Base-by-base conservation (phyloP, 2,797 vertebrate species). In the Etheostoma nigrum region DNA sequence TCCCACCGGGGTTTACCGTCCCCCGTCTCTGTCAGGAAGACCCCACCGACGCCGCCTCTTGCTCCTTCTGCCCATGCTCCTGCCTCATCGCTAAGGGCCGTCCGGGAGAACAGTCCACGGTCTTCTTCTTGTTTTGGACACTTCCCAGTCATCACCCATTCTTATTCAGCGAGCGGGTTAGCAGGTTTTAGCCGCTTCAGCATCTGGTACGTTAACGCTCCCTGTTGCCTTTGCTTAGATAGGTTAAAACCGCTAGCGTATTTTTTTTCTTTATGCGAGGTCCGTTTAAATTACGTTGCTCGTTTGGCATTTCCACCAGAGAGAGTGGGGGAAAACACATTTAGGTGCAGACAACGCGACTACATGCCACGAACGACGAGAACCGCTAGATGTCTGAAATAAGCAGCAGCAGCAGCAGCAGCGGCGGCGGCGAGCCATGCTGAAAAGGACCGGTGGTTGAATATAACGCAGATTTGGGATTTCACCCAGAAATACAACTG, bases 341-440 rank as follows among this genome's bases (percentile, higher is more conserved):
- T 87, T 18, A 64, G 36, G 70, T 79, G 60, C 86, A 70, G 84
- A 69, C 79, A 84, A 83, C 87, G 86, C 83, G 84, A 83, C 76
- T 27, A 69, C 68, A n/a, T 27, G 65, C 72, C 18, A n/a, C 1
- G 75, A 78, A 70, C 61, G 54, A 67, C 21, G 36, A 78, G 80
- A 23, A 1, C 49, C 47, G 61, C 57, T 36, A 30, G 60, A 73
- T 72, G 78, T 65, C 45, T 19, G 69, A 70, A 48, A 81, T 10
- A 15, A 78, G 69, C 67, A 77, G 57, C 80, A 19, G 73, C 51
- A 42, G 54, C 54, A 18, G 58, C n/a, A 30, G 68, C n/a, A 36
- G 42, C 44, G 21, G 21, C 42, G 13, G 42, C 42, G 13, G 18
- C 21, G 36, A 67, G 27, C 16, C 0, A 48, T 30, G 10, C 69